Evolutionary conservation across 2,113 vertebrate species (phyloP), one percentile per base, ranked within the genome.

Genomic region (Probosciger aterrimus): DNA sequence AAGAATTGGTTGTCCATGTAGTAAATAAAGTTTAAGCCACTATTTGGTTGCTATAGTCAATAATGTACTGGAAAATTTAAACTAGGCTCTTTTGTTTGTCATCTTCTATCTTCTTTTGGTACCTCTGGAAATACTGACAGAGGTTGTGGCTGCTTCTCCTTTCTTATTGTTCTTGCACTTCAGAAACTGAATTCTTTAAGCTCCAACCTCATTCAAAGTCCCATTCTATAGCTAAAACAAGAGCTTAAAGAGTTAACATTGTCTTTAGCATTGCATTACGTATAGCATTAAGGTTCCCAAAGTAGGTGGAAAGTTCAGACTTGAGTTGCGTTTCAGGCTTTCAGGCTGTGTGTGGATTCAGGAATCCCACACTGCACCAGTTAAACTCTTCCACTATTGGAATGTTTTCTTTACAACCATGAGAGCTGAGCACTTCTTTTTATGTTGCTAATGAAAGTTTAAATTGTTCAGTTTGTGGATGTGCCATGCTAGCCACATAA

Each of bases 361-460:
- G 73, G 69, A 93, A 57, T 82, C 73, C 63, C 76, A 49, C 59
- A 63, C 19, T 49, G 52, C 25, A 55, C 91, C 47, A 60, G 46
- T 84, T 88, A 82, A 90, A 68, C 74, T 78, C 68, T 88, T 92
- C 65, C 35, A 60, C 18, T 70, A 2, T 31, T 93, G 80, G 35
- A 86, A 86, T 92, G 73, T 83, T 95, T 94, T 92, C 93, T 89
- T 90, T 91, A 71, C 30, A 86, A 17, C 76, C 46, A 31, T 83
- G 64, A 81, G 28, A 83, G 55, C 55, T 57, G 80, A 69, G 82
- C 78, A 67, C 55, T 35, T 81, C 60, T 68, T 67, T 46, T 46
- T 50, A 1, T 71, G 60, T 89, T 91, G 83, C 86, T 91, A 95
- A 86, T 81, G 88, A 43, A 78, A 81, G 68, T 84, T 93, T 67